A percentile compares a stretch with the other conserved stretches of the same genome.
These are phyloP conservation scores for Theropithecus gelada DNA, from an alignment of 2,113 vertebrate genomes.

Conservation along the genomic window DNA sequence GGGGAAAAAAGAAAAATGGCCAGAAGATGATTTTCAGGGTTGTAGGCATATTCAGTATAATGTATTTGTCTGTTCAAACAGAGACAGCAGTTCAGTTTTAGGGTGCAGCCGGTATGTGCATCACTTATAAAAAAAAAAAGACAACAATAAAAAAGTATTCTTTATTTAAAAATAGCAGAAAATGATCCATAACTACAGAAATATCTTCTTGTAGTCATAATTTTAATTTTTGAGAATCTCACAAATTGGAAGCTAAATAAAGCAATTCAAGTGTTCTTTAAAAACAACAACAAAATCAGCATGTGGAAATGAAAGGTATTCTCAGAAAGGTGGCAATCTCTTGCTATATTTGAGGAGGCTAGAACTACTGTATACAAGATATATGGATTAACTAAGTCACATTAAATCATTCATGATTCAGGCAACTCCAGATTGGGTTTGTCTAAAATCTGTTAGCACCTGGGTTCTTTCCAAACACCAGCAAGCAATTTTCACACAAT, in stretches of 20 bases:
- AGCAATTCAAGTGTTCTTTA: slow-evolving; percentile 74
- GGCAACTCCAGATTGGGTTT: background rate
- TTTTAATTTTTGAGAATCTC: slow-evolving; percentile 76
- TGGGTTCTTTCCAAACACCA: slow-evolving; percentile 13
- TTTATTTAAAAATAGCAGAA: slow-evolving; percentile 81
- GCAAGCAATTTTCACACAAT: background rate
- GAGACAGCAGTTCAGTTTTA: slow-evolving; percentile 87
- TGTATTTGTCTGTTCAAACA: slow-evolving; percentile 86
- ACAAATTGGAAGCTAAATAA: slow-evolving; percentile 81
- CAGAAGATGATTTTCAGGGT: slow-evolving; percentile 78
- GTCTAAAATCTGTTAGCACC: background rate
- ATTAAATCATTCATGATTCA: background rate
- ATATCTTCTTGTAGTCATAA: slow-evolving; percentile 77
- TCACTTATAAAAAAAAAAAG: slow-evolving; percentile 87
- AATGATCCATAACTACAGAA: slow-evolving; percentile 78
- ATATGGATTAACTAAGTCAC: background rate
- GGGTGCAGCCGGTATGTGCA: slow-evolving; percentile 89
- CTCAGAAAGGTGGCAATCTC: background rate
- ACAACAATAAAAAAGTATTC: slow-evolving; percentile 89
- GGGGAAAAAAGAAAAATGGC: slow-evolving; percentile 80
- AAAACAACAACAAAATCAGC: background rate
- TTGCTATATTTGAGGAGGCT: background rate
- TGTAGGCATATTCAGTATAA: slow-evolving; percentile 79
- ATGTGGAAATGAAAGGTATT: background rate
- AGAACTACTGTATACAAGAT: background rate